Conservation (phyloP, 2,797 vertebrate genomes). For the Fundulus diaphanus region DNA sequence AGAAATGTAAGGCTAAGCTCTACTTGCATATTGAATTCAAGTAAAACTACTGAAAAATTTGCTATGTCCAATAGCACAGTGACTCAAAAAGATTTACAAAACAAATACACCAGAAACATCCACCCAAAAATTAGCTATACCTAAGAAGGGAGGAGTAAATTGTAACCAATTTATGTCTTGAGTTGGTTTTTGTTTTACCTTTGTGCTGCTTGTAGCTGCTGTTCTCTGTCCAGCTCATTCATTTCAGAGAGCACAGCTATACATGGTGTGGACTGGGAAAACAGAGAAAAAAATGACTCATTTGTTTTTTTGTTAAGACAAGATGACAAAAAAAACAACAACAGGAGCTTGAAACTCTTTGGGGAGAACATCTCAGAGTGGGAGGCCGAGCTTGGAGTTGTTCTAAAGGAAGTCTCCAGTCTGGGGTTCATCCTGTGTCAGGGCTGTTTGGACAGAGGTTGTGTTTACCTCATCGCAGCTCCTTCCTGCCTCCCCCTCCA, state of each 20-base stretch:
- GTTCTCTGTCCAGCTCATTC: conserved; percentile 70
- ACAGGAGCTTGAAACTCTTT: conserved; percentile 31
- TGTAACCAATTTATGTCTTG: too few relatives aligned
- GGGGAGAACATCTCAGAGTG: conserved; percentile 30
- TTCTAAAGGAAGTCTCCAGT: conserved; percentile 70
- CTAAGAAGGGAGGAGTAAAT: not conserved
- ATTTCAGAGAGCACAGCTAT: conserved; percentile 77
- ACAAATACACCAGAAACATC: not conserved
- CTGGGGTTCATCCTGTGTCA: conserved; percentile 77
- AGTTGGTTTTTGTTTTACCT: conserved; percentile 54
- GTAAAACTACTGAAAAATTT: not conserved
- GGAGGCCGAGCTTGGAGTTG: conserved; percentile 35
- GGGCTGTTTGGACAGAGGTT: conserved; percentile 62
- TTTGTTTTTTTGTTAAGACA: conserved; percentile 15
- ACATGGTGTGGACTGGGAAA: conserved; percentile 74
- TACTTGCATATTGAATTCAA: not conserved
- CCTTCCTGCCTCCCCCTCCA: conserved; percentile 78
- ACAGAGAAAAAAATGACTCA: conserved; percentile 16
- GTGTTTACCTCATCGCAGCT: conserved; percentile 78
- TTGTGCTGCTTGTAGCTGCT: conserved; percentile 48
- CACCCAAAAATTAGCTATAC: not conserved
- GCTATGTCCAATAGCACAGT: not conserved
- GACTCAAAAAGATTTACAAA: not conserved
- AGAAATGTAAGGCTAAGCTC: not conserved
- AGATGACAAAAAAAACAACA: conserved; percentile 14